phyloP scores from a whole-genome alignment of 2,888 invertebrate genomes.

The Leptinotarsa juncta region DNA sequence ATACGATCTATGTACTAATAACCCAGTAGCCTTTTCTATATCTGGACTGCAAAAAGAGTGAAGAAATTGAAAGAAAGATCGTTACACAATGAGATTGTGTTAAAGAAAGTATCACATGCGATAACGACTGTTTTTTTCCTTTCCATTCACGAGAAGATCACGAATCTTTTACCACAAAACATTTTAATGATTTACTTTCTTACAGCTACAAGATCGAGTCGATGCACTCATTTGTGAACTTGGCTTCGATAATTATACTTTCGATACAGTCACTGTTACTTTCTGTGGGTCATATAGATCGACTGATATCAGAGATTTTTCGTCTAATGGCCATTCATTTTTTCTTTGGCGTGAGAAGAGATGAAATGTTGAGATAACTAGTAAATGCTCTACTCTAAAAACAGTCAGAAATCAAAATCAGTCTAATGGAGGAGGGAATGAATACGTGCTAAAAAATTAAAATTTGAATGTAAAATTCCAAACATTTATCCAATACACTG shows the following conservation, averaged over 20 bases:
- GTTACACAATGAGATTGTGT: background rate
- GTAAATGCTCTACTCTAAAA: no score
- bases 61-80: background rate
- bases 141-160: constrained; percentile 17
- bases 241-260: background rate
- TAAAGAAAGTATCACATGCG: constrained; percentile 12
- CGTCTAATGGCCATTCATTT: background rate
- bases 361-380: background rate
- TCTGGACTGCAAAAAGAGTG: no score
- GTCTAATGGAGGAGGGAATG: no score
- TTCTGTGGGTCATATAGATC: background rate
- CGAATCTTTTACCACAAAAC: constrained; percentile 14
- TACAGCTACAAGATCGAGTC: background rate
- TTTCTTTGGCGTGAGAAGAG: background rate
- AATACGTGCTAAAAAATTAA: no score
- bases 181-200: constrained; percentile 35
- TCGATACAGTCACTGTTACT: constrained; percentile 4
- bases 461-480: no score
- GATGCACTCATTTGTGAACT: background rate
- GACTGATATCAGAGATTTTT: background rate
- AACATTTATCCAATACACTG: no score
- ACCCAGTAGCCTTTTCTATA: background rate
- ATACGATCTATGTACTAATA: no score
- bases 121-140: constrained; percentile 22
- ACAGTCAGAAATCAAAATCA: no score